Base-by-base conservation (phyloP, 2,113 vertebrate genomes). In the Barbus barbus region DNA sequence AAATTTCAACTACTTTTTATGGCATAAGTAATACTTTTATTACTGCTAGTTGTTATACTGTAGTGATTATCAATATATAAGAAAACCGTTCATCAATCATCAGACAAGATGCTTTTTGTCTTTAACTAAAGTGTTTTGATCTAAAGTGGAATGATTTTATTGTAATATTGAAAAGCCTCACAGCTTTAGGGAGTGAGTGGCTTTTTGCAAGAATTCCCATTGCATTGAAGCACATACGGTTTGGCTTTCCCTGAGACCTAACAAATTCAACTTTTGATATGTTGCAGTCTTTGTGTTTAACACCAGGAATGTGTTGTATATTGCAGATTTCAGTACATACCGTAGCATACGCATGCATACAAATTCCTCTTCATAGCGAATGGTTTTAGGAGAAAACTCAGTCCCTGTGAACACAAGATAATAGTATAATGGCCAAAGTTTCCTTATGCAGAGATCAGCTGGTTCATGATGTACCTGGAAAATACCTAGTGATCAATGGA, bases 21-120 rank as follows among this genome's bases (percentile, higher is more conserved):
- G 83, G 82, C 81, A 67, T 85, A 60, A 60, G 48, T 78, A 60
- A 71, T 46, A 58, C 20, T 90, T 89, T 86, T 90, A 63, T 83
- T 86, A 89, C 81, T 75, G 83, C 44, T 87, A 84, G 46, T 84
- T 89, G 80, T 89, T 77, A 88, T 85, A 85, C 81, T 51, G 71
- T 79, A 26, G 58, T 84, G 78, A 81, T 76, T 33, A 89, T 83
- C 74, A 89, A 58, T 79, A 67, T 78, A 80, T 85, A 74, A 77
- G 44, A 67, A 84, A 84, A 48, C n/a, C n/a, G n/a, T n/a, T n/a
- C n/a, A n/a, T n/a, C n/a, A n/a, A n/a, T n/a, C n/a, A n/a, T n/a
- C n/a, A n/a, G n/a, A n/a, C 60, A 12, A 78, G 33, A 63, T 53
- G 44, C 31, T 24, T 83, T 74, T 85, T 79, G 41, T 79, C 67